These are phyloP conservation scores for Pelodytes ibericus DNA, from an alignment of 2,797 vertebrate species.

Conservation along the genomic window DNA sequence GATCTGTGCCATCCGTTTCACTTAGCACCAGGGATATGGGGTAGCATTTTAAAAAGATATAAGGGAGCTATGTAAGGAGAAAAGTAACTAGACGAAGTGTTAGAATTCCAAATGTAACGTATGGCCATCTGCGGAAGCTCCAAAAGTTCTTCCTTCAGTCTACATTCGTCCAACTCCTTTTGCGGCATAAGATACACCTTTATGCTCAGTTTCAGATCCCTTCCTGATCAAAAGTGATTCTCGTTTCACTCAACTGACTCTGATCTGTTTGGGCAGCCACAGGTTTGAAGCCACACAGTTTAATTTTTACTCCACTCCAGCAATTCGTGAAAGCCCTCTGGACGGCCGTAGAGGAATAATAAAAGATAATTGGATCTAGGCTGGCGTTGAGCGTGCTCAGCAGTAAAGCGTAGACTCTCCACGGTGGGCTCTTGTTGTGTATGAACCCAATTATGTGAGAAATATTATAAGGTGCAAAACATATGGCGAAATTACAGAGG, in stretches of 20 bases:
- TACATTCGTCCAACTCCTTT: no score
- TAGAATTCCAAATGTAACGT: no score
- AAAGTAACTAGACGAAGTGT: no score
- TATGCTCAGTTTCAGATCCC: no score
- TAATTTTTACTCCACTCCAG: constrained; percentile 58
- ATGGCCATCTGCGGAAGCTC: no score
- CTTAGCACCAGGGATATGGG: no score
- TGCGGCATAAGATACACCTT: no score
- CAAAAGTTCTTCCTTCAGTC: no score
- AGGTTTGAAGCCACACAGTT: constrained; percentile 56
- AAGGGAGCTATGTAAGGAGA: no score
- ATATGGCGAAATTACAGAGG: constrained; percentile 76
- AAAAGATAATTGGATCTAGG: constrained; percentile 85
- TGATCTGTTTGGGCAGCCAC: background rate
- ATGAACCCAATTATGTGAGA: constrained; percentile 83
- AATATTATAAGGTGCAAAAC: constrained; percentile 82
- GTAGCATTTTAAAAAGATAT: no score
- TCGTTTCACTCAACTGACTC: background rate
- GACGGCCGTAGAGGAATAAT: constrained; percentile 81
- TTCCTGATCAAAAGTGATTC: no score
- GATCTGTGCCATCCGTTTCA: no score
- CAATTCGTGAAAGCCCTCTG: constrained; percentile 71
- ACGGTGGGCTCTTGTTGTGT: constrained; percentile 62
- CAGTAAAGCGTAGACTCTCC: constrained; percentile 76
- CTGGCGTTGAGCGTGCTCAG: constrained; percentile 84